Conservation (phyloP, 1,140 invertebrate genomes). For the Latrodectus geometricus region DNA sequence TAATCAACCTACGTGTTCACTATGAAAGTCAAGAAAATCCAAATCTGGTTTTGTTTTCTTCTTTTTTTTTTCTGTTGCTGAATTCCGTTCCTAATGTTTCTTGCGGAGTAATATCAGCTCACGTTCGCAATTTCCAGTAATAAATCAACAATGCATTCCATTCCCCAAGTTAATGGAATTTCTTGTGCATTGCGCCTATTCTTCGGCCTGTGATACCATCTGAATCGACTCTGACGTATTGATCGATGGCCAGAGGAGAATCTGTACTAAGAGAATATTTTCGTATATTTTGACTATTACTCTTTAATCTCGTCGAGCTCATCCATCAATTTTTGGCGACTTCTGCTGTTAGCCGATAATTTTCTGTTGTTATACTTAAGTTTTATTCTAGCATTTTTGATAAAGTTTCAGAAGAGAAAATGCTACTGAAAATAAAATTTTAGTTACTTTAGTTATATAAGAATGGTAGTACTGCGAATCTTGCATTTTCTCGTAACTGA, state of each 20-base stretch:
- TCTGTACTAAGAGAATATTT: constrained; percentile 27
- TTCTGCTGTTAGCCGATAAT: neutral
- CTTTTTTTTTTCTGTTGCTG: neutral
- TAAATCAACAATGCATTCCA: constrained; percentile 25
- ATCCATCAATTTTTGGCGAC: neutral
- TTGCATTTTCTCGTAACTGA: too few species aligned
- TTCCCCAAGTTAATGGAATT: constrained; percentile 29
- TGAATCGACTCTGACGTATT: constrained; percentile 37
- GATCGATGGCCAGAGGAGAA: constrained; percentile 20
- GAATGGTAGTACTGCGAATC: too few species aligned
- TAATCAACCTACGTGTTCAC: too few species aligned
- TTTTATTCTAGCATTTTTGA: too few species aligned
- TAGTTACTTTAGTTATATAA: too few species aligned
- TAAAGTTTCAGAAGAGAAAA: too few species aligned
- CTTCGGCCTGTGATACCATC: neutral
- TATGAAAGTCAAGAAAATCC: too few species aligned
- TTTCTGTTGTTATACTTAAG: neutral
- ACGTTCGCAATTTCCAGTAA: neutral
- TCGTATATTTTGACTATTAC: constrained; percentile 47
- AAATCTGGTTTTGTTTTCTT: too few species aligned
- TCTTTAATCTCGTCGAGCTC: constrained; percentile 2
- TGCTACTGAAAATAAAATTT: too few species aligned
- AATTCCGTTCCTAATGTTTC: neutral
- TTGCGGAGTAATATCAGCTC: neutral
- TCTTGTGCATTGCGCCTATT: constrained; percentile 12